These are phyloP conservation scores for Bungarus multicinctus DNA, from an alignment of 2,113 vertebrate species.

Conservation along the genomic window DNA sequence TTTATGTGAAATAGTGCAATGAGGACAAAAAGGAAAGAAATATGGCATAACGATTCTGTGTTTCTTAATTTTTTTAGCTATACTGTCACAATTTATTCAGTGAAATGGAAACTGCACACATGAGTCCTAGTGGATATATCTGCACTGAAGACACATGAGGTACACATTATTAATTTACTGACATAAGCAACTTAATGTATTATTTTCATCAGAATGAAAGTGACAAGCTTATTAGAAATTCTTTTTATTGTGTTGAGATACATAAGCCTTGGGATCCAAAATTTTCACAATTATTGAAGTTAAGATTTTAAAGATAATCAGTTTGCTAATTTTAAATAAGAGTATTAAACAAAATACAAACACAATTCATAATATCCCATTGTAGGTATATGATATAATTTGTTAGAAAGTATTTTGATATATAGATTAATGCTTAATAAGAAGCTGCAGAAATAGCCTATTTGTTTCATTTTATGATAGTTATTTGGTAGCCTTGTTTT, in stretches of 20 bases:
- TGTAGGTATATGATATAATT: not conserved
- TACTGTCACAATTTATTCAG: not conserved
- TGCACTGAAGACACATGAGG: not conserved
- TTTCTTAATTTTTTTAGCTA: not conserved
- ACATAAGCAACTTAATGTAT: not conserved
- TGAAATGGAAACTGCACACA: not conserved
- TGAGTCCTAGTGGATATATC: not conserved
- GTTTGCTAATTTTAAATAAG: not conserved
- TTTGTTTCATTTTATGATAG: not conserved
- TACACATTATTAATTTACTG: not conserved
- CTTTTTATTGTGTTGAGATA: not conserved
- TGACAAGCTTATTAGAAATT: not conserved
- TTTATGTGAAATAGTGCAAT: not conserved
- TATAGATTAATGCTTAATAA: not conserved
- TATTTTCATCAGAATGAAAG: not conserved
- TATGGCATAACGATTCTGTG: not conserved
- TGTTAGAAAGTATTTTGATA: not conserved
- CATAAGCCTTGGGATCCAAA: not conserved
- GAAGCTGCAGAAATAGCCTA: not conserved
- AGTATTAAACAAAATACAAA: not conserved
- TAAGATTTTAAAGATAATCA: not conserved
- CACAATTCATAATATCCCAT: not conserved
- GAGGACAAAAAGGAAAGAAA: not conserved
- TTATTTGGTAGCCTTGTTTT: not conserved
- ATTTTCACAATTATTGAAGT: not conserved